A percentile compares a stretch with the other conserved stretches of the same genome.
Conservation (phyloP, 2,888 invertebrate genomes). For the Meteorus colon region DNA sequence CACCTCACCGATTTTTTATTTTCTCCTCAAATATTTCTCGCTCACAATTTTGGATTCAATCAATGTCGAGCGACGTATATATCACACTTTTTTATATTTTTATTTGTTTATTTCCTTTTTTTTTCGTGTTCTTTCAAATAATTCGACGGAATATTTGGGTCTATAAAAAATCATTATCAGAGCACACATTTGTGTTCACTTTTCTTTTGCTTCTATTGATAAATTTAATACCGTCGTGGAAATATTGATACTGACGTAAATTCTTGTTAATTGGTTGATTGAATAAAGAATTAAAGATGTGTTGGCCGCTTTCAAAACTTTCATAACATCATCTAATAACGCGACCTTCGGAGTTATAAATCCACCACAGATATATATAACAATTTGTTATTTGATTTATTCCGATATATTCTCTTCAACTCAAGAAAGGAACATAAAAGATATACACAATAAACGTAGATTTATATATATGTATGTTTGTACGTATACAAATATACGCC, state of each 20-base stretch:
- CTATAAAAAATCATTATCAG: slow-evolving; percentile 4
- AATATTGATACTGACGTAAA: neutral
- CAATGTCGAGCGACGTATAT: slow-evolving; percentile 37
- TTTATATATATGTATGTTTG: slow-evolving; percentile 32
- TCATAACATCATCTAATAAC: slow-evolving; percentile 39
- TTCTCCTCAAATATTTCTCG: slow-evolving; percentile 20
- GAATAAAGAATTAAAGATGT: neutral
- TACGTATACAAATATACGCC: neutral
- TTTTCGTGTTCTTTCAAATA: neutral
- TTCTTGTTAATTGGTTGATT: neutral
- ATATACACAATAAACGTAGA: slow-evolving; percentile 49
- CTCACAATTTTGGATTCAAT: slow-evolving; percentile 43
- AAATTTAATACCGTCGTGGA: neutral
- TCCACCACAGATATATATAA: slow-evolving; percentile 25
- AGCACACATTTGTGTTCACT: slow-evolving; percentile 5
- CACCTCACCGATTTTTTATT: slow-evolving; percentile 38
- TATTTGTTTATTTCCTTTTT: too few species aligned
- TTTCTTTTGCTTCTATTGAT: neutral
- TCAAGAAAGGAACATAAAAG: slow-evolving; percentile 63
- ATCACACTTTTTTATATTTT: slow-evolving; percentile 41
- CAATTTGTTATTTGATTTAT: slow-evolving; percentile 32
- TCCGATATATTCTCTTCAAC: slow-evolving; percentile 37
- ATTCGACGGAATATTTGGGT: slow-evolving; percentile 37
- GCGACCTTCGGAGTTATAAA: slow-evolving; percentile 36
- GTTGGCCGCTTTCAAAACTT: neutral